These are phyloP conservation scores for Crocidura indochinensis DNA, from an alignment of 2,797 vertebrate genomes.

Conservation along the genomic window DNA sequence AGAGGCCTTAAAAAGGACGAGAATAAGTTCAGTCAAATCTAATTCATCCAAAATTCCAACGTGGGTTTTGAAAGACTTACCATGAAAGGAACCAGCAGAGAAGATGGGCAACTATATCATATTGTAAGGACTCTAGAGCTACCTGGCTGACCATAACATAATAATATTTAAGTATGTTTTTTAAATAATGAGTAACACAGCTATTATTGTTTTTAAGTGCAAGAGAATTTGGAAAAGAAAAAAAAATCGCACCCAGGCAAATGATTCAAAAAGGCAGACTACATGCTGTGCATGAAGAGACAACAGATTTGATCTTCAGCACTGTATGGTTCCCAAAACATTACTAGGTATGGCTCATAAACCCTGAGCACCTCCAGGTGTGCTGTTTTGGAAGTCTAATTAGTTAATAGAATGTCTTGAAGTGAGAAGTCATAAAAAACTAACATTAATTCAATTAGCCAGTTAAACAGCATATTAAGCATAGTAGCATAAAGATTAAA, in stretches of 20 bases:
- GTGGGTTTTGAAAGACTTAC: background rate
- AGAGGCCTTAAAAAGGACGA: background rate
- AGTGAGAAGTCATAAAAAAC: conserved; percentile 30
- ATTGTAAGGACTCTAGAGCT: background rate
- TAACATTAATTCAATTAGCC: background rate
- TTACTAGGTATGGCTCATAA: no score
- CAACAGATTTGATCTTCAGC: no score
- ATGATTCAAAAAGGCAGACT: no score
- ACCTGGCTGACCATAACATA: background rate
- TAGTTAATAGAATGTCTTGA: background rate
- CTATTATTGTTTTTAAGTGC: no score
- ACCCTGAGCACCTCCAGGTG: no score
- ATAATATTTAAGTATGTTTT: conserved; percentile 5
- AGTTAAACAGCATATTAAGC: conserved; percentile 8
- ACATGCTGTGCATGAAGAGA: no score
- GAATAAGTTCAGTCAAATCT: no score
- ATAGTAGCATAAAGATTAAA: background rate
- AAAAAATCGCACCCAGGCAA: no score
- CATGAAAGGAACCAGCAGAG: background rate
- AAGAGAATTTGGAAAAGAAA: background rate
- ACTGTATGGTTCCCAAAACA: no score
- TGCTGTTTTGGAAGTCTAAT: no score
- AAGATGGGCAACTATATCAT: background rate
- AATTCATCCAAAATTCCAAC: no score
- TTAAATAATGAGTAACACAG: no score